These are phyloP conservation scores for Drosophila flavopinicola DNA, from an alignment of 2,888 invertebrate species.

Conservation along the genomic window DNA sequence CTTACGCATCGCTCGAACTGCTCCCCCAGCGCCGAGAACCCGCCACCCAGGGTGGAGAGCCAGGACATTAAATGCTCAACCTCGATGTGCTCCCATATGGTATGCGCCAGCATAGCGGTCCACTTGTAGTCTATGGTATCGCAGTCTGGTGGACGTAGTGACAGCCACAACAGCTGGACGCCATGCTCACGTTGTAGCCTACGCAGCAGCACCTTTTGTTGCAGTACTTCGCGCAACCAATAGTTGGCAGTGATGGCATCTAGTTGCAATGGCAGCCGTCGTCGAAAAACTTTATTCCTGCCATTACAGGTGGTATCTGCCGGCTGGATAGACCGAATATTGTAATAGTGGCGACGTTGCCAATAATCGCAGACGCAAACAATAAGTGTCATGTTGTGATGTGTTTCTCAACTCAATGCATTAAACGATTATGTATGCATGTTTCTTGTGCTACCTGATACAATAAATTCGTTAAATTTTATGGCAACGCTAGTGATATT, in stretches of 20 bases:
- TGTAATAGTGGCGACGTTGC: conserved; percentile 63
- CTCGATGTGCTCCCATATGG: conserved; percentile 88
- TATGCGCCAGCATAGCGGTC: conserved; percentile 85
- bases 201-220: conserved; percentile 62
- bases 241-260: conserved; percentile 77
- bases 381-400: conserved; percentile 66
- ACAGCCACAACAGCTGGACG: conserved; percentile 82
- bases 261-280: conserved; percentile 54
- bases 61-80: conserved; percentile 95
- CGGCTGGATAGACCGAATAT: conserved; percentile 25
- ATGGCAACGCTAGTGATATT: conserved; percentile 22
- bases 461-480: not conserved
- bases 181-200: conserved; percentile 47
- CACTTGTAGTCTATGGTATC: conserved; percentile 90
- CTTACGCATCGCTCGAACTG: conserved; percentile 91
- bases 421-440: conserved; percentile 12
- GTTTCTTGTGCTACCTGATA: conserved; percentile 11
- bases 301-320: conserved; percentile 8
- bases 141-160: conserved; percentile 86
- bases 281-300: conserved; percentile 18
- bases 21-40: conserved; percentile 97
- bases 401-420: conserved; percentile 20
- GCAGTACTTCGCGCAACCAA: conserved; percentile 71
- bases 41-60: conserved; percentile 98
- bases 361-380: conserved; percentile 80